Evolutionary conservation across 2,113 vertebrate species (phyloP), one percentile per base, ranked within the genome.

Genomic region (Rattus norvegicus): DNA sequence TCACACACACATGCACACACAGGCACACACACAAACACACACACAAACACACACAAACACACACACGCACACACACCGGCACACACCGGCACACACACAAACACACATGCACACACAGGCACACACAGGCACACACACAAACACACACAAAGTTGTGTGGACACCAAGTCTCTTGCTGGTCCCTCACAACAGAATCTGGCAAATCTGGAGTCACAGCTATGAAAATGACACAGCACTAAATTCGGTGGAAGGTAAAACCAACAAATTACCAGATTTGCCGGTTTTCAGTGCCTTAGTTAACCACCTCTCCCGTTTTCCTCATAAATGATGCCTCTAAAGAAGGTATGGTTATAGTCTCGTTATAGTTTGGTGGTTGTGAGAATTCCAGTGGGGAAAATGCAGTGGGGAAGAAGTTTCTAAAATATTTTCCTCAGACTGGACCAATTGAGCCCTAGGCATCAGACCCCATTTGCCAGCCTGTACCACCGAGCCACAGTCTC

Each of bases 371-470:
- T 65, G 73, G 59, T 33, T 83, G 36, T 63, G 47, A 30, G 49
- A 70, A 88, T n/a, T 33, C 73, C 77, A 91, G 95, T 93, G 9
- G 9, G 59, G 22, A 93, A 98, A 49, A 39, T 30, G 10, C 36
- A 73, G 3, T 77, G 39, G 88, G 39, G 12, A 94, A 84, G 63
- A 94, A 3, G n/a, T 87, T 54, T 92, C 84, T 24, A 79, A 20
- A 47, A 52, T 75, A 12, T 76, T 63, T 88, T 70, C 30, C 13
- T 95, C 69, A 84, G 49, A 47, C 13, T 17, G 72, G 26, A 28
- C 11, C 63, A 93, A 20, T 28, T 20, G 80, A 93, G 22, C 22
- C 89, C 39, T 39, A 70, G 2, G 2, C 52, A 19, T 81, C 43
- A 69, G 30, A 93, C 20, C 33, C 2, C 16, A 17, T 52, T 84